A percentile compares a stretch with the other conserved stretches of the same genome.
Evolutionary conservation across 2,888 invertebrate genomes (phyloP).

Genomic region (Hemistola chrysoprasaria): DNA sequence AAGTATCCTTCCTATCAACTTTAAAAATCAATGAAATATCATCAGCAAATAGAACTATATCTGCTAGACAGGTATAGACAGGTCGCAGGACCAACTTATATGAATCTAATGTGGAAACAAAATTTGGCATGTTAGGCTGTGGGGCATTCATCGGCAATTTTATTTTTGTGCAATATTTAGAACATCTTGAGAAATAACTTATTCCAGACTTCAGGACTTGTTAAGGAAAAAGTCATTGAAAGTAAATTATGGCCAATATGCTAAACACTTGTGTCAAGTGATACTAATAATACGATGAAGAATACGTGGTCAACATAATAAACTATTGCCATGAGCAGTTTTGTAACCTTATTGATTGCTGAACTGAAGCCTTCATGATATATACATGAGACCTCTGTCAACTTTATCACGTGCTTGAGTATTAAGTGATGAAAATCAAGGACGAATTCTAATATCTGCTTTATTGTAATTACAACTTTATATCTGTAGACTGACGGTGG

Average conservation of each 20-base stretch:
- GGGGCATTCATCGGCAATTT: no score
- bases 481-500: slow-evolving; percentile 35
- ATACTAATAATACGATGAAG: background rate
- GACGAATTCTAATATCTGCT: slow-evolving; percentile 38
- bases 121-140: no score
- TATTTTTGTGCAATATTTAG: no score
- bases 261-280: slow-evolving; percentile 11
- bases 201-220: slow-evolving; percentile 1
- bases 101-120: no score
- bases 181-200: no score
- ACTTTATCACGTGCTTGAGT: slow-evolving; percentile 12
- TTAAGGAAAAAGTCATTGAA: slow-evolving; percentile 3
- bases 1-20: no score
- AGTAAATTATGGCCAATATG: slow-evolving; percentile 9
- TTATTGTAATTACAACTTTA: slow-evolving; percentile 46
- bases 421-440: slow-evolving; percentile 49
- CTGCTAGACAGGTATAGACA: no score
- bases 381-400: slow-evolving; percentile 12
- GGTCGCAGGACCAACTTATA: no score
- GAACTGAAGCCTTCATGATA: slow-evolving; percentile 11
- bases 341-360: slow-evolving; percentile 4
- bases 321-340: background rate
- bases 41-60: no score
- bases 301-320: slow-evolving; percentile 13
- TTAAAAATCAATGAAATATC: no score